phyloP scores from a whole-genome alignment of 2,888 invertebrate species.

The Tenodera sinensis region DNA sequence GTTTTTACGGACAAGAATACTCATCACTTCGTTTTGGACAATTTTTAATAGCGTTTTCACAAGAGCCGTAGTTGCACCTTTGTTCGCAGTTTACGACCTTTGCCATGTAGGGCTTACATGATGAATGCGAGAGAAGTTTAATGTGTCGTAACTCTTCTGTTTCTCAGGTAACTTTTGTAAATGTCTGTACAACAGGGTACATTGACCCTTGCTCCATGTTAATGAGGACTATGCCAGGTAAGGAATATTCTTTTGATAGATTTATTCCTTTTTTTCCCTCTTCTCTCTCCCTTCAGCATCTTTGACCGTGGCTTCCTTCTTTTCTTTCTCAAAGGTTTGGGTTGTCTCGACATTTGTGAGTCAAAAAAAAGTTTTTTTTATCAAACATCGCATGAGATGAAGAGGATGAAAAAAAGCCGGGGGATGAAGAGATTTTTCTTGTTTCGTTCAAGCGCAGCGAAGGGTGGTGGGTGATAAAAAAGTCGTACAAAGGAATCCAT shows the following conservation, averaged over 20 bases:
- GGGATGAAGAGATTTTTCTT: conserved; percentile 12
- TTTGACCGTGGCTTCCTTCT: neutral
- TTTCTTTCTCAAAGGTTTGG: conserved; percentile 4
- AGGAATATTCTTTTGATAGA: conserved; percentile 16
- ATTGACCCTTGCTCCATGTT: conserved; percentile 10
- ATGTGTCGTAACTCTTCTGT: neutral
- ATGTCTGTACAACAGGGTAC: conserved; percentile 4
- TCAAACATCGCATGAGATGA: conserved; percentile 2
- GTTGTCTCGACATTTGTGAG: neutral
- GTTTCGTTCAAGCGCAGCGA: neutral
- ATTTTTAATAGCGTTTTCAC: too few relatives aligned
- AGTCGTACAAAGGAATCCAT: neutral
- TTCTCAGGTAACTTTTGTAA: neutral
- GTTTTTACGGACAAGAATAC: too few relatives aligned
- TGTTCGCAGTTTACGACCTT: too few relatives aligned
- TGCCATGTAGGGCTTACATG: neutral
- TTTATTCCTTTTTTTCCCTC: neutral
- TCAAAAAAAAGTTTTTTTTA: neutral
- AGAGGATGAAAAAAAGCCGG: neutral
- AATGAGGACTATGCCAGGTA: conserved; percentile 5
- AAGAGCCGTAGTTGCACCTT: too few relatives aligned
- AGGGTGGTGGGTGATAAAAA: neutral
- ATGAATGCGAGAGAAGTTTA: neutral
- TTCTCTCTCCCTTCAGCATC: neutral
- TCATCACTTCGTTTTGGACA: too few relatives aligned